A percentile compares a stretch with the other conserved stretches of the same genome.
Evolutionary conservation across 2,888 invertebrate species (phyloP).

Genomic region (Calephelis perditalis): DNA sequence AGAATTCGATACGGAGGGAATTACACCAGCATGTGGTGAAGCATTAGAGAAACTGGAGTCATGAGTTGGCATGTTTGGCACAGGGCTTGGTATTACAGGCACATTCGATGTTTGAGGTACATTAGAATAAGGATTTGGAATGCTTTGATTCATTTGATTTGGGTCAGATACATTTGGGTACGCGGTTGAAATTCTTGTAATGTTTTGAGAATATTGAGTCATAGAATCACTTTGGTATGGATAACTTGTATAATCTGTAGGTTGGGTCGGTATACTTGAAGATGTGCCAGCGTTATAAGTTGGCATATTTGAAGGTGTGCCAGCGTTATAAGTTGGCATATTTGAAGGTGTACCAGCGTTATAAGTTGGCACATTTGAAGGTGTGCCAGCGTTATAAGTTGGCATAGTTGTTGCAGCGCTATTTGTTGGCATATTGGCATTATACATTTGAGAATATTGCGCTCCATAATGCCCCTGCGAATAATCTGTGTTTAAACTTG

Average conservation of each 20-base stretch:
- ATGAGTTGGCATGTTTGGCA: conserved; percentile 20
- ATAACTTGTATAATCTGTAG: conserved; percentile 50
- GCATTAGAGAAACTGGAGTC: conserved; percentile 9
- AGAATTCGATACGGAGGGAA: conserved; percentile 23
- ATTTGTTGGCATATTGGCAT: conserved; percentile 48
- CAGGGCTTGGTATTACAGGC: conserved; percentile 5
- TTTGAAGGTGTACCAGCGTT: no score
- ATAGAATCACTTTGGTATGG: conserved; percentile 42
- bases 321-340: no score
- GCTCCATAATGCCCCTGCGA: conserved; percentile 58
- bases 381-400: no score
- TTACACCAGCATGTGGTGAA: conserved; percentile 9
- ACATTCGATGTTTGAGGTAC: conserved; percentile 9
- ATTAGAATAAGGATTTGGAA: conserved; percentile 15
- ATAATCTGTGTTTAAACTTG: conserved; percentile 45
- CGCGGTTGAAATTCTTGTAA: conserved; percentile 17
- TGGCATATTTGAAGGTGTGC: conserved; percentile 38
- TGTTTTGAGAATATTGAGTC: conserved; percentile 32
- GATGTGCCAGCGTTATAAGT: conserved; percentile 54
- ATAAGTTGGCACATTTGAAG: conserved; percentile 37
- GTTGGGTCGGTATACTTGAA: conserved; percentile 43
- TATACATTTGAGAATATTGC: conserved; percentile 49
- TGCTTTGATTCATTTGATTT: conserved; percentile 18
- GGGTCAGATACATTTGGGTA: conserved; percentile 19
- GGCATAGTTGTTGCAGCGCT: conserved; percentile 49